Conservation (phyloP, 92 coral and sea anemone genomes). For the Porites lobata region DNA sequence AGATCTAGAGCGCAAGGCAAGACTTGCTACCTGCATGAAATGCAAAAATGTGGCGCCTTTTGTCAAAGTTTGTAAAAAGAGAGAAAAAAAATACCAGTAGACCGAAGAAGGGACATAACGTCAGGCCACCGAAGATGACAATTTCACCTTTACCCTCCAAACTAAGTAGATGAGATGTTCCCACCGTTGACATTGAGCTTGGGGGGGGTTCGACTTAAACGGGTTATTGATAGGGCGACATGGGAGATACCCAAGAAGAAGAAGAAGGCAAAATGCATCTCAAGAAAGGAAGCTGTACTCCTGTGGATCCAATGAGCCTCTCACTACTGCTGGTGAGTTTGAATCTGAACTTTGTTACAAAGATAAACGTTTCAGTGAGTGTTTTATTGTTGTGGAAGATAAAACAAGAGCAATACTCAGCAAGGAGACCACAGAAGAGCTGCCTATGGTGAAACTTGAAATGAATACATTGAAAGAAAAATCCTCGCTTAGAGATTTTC, state of each 20-base stretch:
- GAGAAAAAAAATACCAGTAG: conserved; percentile 8
- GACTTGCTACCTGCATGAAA: conserved; percentile 9
- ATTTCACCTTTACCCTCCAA: conserved; percentile 27
- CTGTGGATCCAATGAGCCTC: conserved; percentile 30
- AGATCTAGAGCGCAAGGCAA: conserved; percentile 22
- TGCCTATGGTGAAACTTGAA: conserved; percentile 26
- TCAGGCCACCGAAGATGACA: conserved; percentile 32
- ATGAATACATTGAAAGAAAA: conserved; percentile 16
- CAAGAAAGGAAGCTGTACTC: conserved; percentile 35
- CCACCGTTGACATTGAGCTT: conserved; percentile 28
- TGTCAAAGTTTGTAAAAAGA: conserved; percentile 43
- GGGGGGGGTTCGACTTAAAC: conserved; percentile 41
- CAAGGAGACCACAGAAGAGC: conserved; percentile 25
- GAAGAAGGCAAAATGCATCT: conserved; percentile 13
- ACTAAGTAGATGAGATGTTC: not conserved
- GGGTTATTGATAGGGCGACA: conserved; percentile 36
- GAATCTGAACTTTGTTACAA: conserved; percentile 29
- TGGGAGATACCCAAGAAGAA: conserved; percentile 6
- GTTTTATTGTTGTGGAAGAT: conserved; percentile 44
- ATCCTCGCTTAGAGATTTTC: conserved; percentile 3
- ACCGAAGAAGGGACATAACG: conserved; percentile 13
- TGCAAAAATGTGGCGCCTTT: conserved; percentile 39
- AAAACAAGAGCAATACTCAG: conserved; percentile 41
- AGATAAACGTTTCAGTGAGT: conserved; percentile 15
- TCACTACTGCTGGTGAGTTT: conserved; percentile 49